phyloP scores from a whole-genome alignment of 2,888 invertebrate genomes.

The Euplagia quadripunctaria region DNA sequence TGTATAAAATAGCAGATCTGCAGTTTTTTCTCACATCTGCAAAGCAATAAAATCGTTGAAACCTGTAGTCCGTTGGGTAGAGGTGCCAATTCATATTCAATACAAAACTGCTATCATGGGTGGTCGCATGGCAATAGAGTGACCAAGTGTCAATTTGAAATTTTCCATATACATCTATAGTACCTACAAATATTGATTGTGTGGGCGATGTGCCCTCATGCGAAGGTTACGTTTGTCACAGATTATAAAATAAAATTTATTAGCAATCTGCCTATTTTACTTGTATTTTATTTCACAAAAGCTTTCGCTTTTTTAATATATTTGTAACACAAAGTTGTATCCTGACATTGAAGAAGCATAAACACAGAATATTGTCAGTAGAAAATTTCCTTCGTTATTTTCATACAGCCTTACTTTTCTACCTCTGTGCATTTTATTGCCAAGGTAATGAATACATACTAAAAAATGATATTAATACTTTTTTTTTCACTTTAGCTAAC shows the following conservation, averaged over 20 bases:
- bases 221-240: constrained; percentile 45
- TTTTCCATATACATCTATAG: constrained; percentile 50
- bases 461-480: too few relatives aligned
- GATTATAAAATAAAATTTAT: constrained; percentile 25
- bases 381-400: background rate
- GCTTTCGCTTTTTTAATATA: background rate
- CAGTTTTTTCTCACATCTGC: constrained; percentile 21
- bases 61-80: constrained; percentile 31
- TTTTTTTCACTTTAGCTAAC: too few relatives aligned
- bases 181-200: constrained; percentile 30
- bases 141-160: constrained; percentile 52
- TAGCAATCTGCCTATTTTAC: constrained; percentile 2
- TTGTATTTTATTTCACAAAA: background rate
- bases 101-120: constrained; percentile 39
- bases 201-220: constrained; percentile 52
- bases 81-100: constrained; percentile 47
- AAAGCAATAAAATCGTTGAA: constrained; percentile 39
- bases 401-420: background rate
- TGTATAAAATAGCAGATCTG: background rate
- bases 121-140: constrained; percentile 43
- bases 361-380: too few relatives aligned
- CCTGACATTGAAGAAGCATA: too few relatives aligned
- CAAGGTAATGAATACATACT: too few relatives aligned
- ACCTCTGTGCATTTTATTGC: too few relatives aligned
- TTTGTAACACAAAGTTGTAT: too few relatives aligned